Evolutionary conservation across 2,797 vertebrate species (phyloP).

Genomic region (Falco rusticolus): DNA sequence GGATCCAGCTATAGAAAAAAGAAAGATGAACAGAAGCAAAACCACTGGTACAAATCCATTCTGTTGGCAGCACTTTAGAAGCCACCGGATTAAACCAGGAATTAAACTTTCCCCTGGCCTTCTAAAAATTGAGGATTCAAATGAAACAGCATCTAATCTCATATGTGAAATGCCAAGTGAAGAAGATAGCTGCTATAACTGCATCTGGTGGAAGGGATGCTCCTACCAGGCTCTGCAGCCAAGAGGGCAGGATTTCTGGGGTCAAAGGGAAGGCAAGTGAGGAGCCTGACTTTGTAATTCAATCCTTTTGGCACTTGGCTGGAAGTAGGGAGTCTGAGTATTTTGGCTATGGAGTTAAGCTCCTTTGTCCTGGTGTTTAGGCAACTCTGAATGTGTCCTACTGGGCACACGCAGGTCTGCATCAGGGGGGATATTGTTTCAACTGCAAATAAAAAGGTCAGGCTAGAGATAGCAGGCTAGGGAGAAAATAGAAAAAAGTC

Average conservation of each 20-base stretch:
- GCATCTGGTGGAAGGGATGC: not conserved
- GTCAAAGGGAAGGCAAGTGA: not conserved
- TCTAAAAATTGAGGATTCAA: not conserved
- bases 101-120: not conserved
- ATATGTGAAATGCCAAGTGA: not conserved
- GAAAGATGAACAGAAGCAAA: not conserved
- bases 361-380: not conserved
- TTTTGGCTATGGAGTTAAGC: not conserved
- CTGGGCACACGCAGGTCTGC: not conserved
- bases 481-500: not conserved
- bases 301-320: not conserved
- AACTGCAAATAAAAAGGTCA: not conserved
- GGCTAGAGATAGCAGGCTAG: not conserved
- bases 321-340: not conserved
- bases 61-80: not conserved
- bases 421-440: not conserved
- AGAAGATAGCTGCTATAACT: not conserved
- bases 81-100: not conserved
- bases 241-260: not conserved
- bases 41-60: not conserved
- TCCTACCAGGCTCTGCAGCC: not conserved
- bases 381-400: not conserved
- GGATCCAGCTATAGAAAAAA: not conserved
- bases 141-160: not conserved
- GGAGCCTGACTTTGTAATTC: not conserved